These are phyloP conservation scores for Apis cerana DNA, from an alignment of 1,140 invertebrate species.

Conservation along the genomic window DNA sequence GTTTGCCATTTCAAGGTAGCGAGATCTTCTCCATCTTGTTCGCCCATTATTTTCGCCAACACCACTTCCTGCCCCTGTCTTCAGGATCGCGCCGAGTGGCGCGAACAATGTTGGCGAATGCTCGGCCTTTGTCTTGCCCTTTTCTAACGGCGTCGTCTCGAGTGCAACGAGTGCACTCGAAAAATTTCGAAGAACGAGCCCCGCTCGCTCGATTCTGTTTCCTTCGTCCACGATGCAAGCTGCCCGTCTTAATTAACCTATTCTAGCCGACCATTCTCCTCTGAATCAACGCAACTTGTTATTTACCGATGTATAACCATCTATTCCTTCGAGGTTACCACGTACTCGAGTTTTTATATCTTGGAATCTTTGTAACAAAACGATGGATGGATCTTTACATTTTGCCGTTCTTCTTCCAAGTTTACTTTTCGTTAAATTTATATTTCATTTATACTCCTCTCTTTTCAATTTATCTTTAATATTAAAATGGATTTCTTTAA, in stretches of 20 bases:
- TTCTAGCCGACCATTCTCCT: background rate
- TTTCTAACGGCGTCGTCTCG: constrained; percentile 50
- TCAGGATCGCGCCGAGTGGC: constrained; percentile 17
- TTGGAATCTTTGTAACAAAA: no score
- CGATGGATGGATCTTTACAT: no score
- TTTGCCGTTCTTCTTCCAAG: no score
- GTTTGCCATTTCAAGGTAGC: constrained; percentile 30
- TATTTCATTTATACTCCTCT: no score
- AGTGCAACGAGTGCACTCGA: constrained; percentile 46
- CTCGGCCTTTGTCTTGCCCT: constrained; percentile 57
- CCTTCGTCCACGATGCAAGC: background rate
- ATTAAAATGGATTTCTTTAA: no score
- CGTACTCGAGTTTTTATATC: no score
- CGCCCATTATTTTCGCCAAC: constrained; percentile 6
- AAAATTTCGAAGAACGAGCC: constrained; percentile 26
- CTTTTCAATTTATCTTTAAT: no score
- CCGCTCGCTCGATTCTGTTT: constrained; percentile 21
- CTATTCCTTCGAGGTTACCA: background rate
- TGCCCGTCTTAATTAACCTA: constrained; percentile 11
- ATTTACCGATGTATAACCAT: background rate
- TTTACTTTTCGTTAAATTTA: no score
- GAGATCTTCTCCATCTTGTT: constrained; percentile 21
- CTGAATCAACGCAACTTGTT: background rate
- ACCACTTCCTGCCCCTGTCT: constrained; percentile 55
- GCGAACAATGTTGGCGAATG: constrained; percentile 56